Evolutionary conservation across 2,888 invertebrate genomes (phyloP).

Genomic region (Diloba caeruleocephala): DNA sequence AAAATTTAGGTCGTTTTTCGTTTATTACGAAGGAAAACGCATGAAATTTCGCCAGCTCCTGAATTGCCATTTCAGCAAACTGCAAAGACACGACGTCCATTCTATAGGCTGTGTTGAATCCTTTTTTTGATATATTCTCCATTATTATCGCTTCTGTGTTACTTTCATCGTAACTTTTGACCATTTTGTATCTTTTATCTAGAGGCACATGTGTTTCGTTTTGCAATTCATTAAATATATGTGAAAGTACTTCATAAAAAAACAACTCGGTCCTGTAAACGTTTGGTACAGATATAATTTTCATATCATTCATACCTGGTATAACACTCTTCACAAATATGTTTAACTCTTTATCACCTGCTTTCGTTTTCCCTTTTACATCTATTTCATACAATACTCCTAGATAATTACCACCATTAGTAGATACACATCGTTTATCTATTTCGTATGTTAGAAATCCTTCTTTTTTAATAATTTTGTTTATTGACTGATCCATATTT

Average conservation of each 20-base stretch:
- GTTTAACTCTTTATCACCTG: constrained; percentile 61
- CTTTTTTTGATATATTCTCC: constrained; percentile 67
- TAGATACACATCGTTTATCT: constrained; percentile 41
- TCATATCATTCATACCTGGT: constrained; percentile 36
- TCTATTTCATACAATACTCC: constrained; percentile 64
- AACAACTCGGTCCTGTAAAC: constrained; percentile 62
- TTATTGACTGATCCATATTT: constrained; percentile 47
- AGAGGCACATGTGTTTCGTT: constrained; percentile 60
- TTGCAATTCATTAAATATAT: constrained; percentile 65
- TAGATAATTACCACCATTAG: constrained; percentile 69
- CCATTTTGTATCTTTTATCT: constrained; percentile 61
- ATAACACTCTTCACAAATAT: constrained; percentile 68
- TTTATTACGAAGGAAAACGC: constrained; percentile 66
- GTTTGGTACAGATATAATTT: constrained; percentile 48
- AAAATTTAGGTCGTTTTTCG: constrained; percentile 61
- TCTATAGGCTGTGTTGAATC: constrained; percentile 62
- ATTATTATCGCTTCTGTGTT: constrained; percentile 63
- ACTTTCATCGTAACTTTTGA: constrained; percentile 63
- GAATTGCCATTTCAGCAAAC: constrained; percentile 65
- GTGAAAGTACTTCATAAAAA: constrained; percentile 64
- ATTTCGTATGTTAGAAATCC: constrained; percentile 27
- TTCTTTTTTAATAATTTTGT: constrained; percentile 38
- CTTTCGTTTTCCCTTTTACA: constrained; percentile 62
- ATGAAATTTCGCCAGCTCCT: constrained; percentile 74
- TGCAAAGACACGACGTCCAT: constrained; percentile 63